Conservation (phyloP, 2,797 vertebrate species). For the Melanotaenia pygmaea region DNA sequence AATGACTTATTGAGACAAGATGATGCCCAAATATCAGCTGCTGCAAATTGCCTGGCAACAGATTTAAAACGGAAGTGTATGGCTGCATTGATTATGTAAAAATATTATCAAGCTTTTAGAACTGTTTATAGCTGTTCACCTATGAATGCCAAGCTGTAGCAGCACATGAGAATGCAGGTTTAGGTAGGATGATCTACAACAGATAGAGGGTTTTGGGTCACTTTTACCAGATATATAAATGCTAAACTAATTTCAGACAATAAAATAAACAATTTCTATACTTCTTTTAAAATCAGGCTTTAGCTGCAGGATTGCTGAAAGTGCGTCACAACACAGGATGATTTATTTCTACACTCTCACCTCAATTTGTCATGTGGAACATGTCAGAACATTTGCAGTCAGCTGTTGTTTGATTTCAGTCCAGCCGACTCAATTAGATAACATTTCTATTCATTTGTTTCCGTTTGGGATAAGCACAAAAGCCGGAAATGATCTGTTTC, state of each 20-base stretch:
- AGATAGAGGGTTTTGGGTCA: conserved; percentile 9
- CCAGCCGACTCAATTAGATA: not conserved
- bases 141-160: conserved; percentile 30
- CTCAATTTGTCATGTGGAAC: conserved; percentile 9
- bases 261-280: too few species aligned
- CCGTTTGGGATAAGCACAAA: conserved; percentile 21
- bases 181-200: conserved; percentile 5
- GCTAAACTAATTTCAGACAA: too few species aligned
- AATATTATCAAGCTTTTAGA: too few species aligned
- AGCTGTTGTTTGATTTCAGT: conserved; percentile 7
- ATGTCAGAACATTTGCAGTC: conserved; percentile 20
- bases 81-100: not conserved
- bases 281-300: conserved; percentile 5
- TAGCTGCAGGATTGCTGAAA: conserved; percentile 13
- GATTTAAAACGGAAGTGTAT: conserved; percentile 7
- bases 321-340: conserved; percentile 11
- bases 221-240: conserved; percentile 4
- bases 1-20: conserved; percentile 31
- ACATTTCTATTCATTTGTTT: conserved; percentile 8
- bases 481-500: conserved; percentile 16
- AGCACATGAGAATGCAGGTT: conserved; percentile 30
- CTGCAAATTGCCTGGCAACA: conserved; percentile 9
- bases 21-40: conserved; percentile 13
- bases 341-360: conserved; percentile 3
- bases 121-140: too few species aligned